Conservation (phyloP, 2,797 vertebrate genomes). For the Octomys mimax region DNA sequence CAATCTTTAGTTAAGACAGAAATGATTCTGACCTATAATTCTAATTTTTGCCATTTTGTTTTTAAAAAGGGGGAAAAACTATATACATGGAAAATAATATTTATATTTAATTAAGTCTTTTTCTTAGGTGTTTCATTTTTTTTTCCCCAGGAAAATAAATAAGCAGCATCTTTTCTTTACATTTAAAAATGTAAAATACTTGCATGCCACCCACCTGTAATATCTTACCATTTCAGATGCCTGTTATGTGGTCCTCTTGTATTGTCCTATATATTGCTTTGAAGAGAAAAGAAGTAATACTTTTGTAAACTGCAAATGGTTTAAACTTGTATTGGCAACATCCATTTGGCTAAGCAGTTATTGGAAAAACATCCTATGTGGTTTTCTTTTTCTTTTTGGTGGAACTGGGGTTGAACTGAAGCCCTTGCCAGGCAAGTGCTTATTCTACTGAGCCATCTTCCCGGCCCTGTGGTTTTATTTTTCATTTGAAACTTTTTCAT, state of each 20-base stretch:
- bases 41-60: constrained; percentile 64
- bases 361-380: background rate
- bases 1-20: constrained; percentile 79
- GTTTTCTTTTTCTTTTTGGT: constrained; percentile 57
- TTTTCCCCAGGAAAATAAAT: constrained; percentile 80
- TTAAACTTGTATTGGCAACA: constrained; percentile 55
- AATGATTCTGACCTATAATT: constrained; percentile 67
- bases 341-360: constrained; percentile 58
- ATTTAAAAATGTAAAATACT: constrained; percentile 82
- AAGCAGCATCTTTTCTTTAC: constrained; percentile 83
- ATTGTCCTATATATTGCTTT: constrained; percentile 54
- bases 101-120: constrained; percentile 68
- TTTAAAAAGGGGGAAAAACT: constrained; percentile 45
- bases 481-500: constrained; percentile 64
- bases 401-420: too few relatives aligned
- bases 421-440: too few relatives aligned
- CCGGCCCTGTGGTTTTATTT: background rate
- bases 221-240: constrained; percentile 67
- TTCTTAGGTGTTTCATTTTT: constrained; percentile 57
- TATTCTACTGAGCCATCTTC: too few relatives aligned
- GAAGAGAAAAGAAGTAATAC: constrained; percentile 56
- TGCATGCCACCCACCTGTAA: constrained; percentile 84
- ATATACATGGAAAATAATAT: constrained; percentile 59
- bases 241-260: constrained; percentile 63
- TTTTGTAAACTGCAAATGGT: constrained; percentile 32